Percentiles rank a stretch among this genome's conserved stretches.
Conservation (phyloP, 1,140 invertebrate genomes). For the Tyrophagus putrescentiae region DNA sequence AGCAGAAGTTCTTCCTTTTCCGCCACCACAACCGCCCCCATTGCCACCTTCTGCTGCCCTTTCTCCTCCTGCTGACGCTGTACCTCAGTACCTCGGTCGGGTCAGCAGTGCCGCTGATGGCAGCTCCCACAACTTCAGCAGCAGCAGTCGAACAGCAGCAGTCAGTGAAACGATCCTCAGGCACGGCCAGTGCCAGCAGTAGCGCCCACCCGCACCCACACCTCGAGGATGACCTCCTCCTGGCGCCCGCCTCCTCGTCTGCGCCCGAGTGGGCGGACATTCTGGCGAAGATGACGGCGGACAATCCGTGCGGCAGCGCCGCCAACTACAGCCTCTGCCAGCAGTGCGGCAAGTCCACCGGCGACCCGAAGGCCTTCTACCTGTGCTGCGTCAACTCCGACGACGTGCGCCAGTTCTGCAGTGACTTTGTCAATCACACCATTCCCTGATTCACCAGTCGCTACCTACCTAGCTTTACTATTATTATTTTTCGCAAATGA, state of each 20-base stretch:
- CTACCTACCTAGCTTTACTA: not conserved
- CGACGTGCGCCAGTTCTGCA: slow-evolving; percentile 8
- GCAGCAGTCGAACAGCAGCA: not conserved
- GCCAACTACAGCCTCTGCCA: not conserved
- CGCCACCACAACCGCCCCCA: too few relatives aligned
- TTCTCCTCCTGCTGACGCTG: not conserved
- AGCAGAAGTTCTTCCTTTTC: too few relatives aligned
- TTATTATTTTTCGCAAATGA: not conserved
- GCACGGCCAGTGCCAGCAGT: too few relatives aligned
- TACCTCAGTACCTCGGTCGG: not conserved
- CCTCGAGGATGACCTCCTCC: too few relatives aligned
- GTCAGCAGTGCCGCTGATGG: not conserved
- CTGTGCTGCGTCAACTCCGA: slow-evolving; percentile 1
- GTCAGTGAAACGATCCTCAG: too few relatives aligned
- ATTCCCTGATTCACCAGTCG: not conserved
- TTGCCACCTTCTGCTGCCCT: not conserved
- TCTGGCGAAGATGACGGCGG: not conserved
- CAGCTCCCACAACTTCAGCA: not conserved
- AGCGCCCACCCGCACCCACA: not conserved
- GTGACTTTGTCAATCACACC: slow-evolving; percentile 7
- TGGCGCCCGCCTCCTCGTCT: too few relatives aligned
- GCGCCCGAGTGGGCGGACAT: slow-evolving; percentile 2
- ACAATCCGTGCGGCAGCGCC: slow-evolving; percentile 11
- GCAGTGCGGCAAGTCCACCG: slow-evolving; percentile 5
- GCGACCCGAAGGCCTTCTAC: slow-evolving; percentile 8